Percentiles rank a stretch among this genome's conserved stretches.
These are phyloP conservation scores for Pseudopodoces humilis DNA, from an alignment of 2,113 vertebrate genomes.

Conservation along the genomic window DNA sequence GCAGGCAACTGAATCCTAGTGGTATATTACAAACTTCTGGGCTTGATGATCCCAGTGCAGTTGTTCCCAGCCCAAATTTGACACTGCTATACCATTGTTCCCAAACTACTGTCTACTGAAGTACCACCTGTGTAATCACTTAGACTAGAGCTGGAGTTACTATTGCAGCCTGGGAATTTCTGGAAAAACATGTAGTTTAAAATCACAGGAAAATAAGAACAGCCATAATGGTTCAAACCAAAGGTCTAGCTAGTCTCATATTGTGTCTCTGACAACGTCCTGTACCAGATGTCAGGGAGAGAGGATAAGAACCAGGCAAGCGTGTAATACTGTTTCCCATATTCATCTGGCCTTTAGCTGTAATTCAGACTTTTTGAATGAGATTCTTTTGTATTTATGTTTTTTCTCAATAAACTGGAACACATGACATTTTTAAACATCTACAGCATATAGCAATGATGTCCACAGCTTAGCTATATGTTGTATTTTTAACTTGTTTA, in stretches of 20 bases:
- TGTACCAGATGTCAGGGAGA: neutral
- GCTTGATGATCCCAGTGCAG: conserved; percentile 23
- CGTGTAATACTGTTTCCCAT: neutral
- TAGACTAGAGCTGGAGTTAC: neutral
- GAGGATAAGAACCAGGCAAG: conserved; percentile 20
- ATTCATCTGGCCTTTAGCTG: neutral
- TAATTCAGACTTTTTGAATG: conserved; percentile 8
- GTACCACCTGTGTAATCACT: conserved; percentile 43
- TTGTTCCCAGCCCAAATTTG: conserved; percentile 42
- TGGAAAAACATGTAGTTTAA: conserved; percentile 75
- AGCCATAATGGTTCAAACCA: neutral
- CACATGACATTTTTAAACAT: conserved; percentile 7
- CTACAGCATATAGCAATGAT: neutral
- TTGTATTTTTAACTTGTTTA: neutral
- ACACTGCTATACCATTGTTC: conserved; percentile 27
- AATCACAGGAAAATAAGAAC: conserved; percentile 42
- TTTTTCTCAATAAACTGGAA: neutral
- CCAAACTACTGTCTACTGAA: conserved; percentile 4
- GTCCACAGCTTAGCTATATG: neutral
- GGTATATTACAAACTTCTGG: conserved; percentile 1
- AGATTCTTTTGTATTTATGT: neutral
- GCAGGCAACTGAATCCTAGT: neutral
- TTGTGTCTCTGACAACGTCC: neutral
- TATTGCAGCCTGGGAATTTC: conserved; percentile 29
- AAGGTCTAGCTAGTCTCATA: neutral